These are phyloP conservation scores for Drosophila guanche DNA, from an alignment of 1,140 invertebrate genomes.

Conservation along the genomic window DNA sequence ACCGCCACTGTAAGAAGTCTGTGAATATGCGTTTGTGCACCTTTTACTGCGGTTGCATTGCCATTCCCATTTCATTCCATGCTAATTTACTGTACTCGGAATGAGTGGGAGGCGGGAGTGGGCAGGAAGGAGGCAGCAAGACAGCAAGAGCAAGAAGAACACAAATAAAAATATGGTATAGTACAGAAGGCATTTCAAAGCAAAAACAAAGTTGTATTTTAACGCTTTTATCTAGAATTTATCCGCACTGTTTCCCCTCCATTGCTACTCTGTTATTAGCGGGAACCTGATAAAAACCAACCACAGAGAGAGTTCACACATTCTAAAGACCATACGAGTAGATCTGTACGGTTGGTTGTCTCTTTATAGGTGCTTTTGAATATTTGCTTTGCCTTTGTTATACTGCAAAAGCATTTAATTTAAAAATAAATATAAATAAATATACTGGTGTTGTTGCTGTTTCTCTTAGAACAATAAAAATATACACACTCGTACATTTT, in stretches of 20 bases:
- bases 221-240: constrained; percentile 51
- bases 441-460: constrained; percentile 48
- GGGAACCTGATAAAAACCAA: constrained; percentile 75
- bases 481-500: constrained; percentile 33
- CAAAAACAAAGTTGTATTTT: constrained; percentile 45
- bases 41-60: constrained; percentile 7
- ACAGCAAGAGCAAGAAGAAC: background rate
- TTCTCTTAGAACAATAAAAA: constrained; percentile 68
- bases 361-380: constrained; percentile 18
- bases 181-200: constrained; percentile 2
- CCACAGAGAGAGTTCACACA: constrained; percentile 62
- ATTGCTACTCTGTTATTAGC: constrained; percentile 65
- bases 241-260: background rate
- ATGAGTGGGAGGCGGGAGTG: too few species aligned
- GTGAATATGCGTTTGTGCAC: too few species aligned
- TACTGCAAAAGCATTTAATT: constrained; percentile 50
- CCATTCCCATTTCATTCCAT: constrained; percentile 4
- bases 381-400: constrained; percentile 56
- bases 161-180: background rate
- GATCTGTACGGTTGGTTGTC: background rate
- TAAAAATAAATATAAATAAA: constrained; percentile 74
- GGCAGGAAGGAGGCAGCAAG: background rate
- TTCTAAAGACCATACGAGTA: constrained; percentile 43
- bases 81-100: constrained; percentile 13
- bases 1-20: too few species aligned